These are phyloP conservation scores for Poecilia latipinna DNA, from an alignment of 2,113 vertebrate species.

Conservation along the genomic window DNA sequence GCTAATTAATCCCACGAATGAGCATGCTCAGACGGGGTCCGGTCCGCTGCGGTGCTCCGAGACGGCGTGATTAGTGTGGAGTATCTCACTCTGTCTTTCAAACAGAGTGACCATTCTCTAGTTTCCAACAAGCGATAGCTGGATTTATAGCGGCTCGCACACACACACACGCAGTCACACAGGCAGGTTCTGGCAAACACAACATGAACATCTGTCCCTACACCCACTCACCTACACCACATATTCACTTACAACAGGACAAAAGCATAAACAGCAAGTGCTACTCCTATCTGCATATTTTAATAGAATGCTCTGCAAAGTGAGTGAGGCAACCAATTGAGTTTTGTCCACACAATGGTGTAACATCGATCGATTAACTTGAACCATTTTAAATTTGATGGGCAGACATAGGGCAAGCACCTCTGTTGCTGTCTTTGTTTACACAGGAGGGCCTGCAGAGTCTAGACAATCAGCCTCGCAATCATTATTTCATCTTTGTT, in stretches of 20 bases:
- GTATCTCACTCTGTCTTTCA: conserved; percentile 21
- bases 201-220: conserved; percentile 39
- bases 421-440: not conserved
- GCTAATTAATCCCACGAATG: conserved; percentile 46
- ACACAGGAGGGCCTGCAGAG: too few species aligned
- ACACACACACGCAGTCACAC: not conserved
- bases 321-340: conserved; percentile 24
- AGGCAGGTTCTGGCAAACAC: not conserved
- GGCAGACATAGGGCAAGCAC: not conserved
- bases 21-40: conserved; percentile 1
- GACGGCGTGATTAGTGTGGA: conserved; percentile 25
- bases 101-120: conserved; percentile 45
- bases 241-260: not conserved
- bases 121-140: conserved; percentile 42
- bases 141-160: conserved; percentile 5
- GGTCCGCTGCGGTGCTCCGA: conserved; percentile 11
- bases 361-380: not conserved
- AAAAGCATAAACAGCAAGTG: conserved; percentile 7
- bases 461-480: not conserved
- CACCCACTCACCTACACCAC: conserved; percentile 26
- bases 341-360: conserved; percentile 6
- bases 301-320: conserved; percentile 55
- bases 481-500: not conserved
- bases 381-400: not conserved
- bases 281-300: conserved; percentile 50